Evolutionary conservation across 2,797 vertebrate species (phyloP).

Genomic region (Bradypodion pumilum): DNA sequence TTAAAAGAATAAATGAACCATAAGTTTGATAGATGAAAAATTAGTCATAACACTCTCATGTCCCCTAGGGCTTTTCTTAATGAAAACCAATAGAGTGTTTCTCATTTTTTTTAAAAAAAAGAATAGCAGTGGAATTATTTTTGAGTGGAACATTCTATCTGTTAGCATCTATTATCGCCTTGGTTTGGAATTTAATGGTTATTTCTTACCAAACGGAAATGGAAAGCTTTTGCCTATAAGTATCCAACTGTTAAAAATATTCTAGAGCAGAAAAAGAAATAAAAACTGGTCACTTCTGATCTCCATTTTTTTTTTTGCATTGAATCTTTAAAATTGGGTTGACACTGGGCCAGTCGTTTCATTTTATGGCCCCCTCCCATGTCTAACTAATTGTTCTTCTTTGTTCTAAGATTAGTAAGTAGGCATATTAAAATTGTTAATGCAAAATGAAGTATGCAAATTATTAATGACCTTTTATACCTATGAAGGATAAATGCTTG

Average conservation of each 20-base stretch:
- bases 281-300: background rate
- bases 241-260: conserved; percentile 12
- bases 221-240: conserved; percentile 1
- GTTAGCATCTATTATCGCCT: conserved; percentile 30
- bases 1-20: conserved; percentile 38
- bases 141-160: conserved; percentile 27
- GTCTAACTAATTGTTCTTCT: conserved; percentile 3
- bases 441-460: conserved; percentile 17
- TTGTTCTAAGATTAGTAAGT: conserved; percentile 19
- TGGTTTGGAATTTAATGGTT: conserved; percentile 28
- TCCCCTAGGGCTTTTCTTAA: conserved; percentile 37
- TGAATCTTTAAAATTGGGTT: background rate
- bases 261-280: conserved; percentile 6
- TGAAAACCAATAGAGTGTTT: conserved; percentile 40
- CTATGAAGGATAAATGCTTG: background rate
- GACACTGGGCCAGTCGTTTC: background rate
- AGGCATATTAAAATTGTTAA: conserved; percentile 25
- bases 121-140: conserved; percentile 27
- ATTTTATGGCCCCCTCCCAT: background rate
- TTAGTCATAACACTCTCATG: conserved; percentile 24
- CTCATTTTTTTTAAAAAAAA: conserved; percentile 36
- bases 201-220: conserved; percentile 12
- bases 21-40: conserved; percentile 41
- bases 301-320: conserved; percentile 10
- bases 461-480: background rate